phyloP scores from a whole-genome alignment of 2,888 invertebrate genomes.

The Laothoe populi region DNA sequence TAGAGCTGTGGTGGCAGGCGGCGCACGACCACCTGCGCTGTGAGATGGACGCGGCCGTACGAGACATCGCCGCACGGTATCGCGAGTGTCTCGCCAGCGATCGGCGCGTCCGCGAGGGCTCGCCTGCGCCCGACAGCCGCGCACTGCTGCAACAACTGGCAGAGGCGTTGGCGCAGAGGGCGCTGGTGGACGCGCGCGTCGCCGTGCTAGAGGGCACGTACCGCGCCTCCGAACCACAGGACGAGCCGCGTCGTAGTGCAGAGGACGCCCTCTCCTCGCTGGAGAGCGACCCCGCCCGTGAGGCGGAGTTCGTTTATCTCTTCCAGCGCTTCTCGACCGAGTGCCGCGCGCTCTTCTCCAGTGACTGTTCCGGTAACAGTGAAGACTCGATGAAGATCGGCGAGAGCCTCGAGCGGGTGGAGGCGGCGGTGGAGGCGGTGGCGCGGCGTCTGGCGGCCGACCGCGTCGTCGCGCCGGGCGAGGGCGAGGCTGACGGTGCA shows the following conservation, averaged over 20 bases:
- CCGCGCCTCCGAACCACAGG: constrained; percentile 56
- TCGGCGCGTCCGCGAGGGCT: constrained; percentile 51
- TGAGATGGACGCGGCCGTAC: constrained; percentile 89
- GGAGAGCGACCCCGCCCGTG: constrained; percentile 84
- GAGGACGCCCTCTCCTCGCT: constrained; percentile 75
- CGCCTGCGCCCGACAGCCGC: constrained; percentile 68
- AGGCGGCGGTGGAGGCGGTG: constrained; percentile 75
- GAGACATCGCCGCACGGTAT: constrained; percentile 88
- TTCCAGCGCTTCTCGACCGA: constrained; percentile 87
- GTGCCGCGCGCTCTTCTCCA: constrained; percentile 85
- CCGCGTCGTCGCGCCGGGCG: constrained; percentile 33
- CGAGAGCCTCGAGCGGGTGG: constrained; percentile 81
- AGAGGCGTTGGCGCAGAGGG: constrained; percentile 58
- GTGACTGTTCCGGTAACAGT: constrained; percentile 84
- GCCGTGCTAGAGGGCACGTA: constrained; percentile 87
- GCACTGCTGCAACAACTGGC: constrained; percentile 54
- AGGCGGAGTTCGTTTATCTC: constrained; percentile 88
- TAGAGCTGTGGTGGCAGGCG: constrained; percentile 90
- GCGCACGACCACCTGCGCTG: constrained; percentile 89
- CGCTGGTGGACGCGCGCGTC: constrained; percentile 90
- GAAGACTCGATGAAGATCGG: constrained; percentile 84
- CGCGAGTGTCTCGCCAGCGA: constrained; percentile 84
- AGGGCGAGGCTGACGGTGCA: constrained; percentile 27
- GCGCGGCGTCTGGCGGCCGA: constrained; percentile 60
- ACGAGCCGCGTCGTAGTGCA: constrained; percentile 51